Evolutionary conservation across 2,888 invertebrate genomes (phyloP).

Genomic region (Hofmannophila pseudospretella): DNA sequence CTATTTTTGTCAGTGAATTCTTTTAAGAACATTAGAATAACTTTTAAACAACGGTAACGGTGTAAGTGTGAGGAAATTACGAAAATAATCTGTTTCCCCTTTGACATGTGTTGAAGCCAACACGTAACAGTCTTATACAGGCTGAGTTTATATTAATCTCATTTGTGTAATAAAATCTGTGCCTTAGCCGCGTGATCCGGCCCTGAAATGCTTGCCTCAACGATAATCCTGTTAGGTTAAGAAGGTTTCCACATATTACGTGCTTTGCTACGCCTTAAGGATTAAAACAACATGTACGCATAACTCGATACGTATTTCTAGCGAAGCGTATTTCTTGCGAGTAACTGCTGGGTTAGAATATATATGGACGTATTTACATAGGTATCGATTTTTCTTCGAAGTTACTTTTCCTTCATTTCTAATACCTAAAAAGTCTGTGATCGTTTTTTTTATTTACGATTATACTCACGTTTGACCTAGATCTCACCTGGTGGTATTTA

Average conservation of each 20-base stretch:
- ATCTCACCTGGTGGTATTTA: too few species aligned
- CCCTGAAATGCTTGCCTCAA: conserved; percentile 79
- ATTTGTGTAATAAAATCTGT: conserved; percentile 78
- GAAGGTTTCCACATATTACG: conserved; percentile 85
- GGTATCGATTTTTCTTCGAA: not conserved
- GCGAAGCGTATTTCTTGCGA: conserved; percentile 32
- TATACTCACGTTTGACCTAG: too few species aligned
- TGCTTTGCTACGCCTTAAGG: conserved; percentile 83
- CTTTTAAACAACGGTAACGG: too few species aligned
- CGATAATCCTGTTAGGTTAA: conserved; percentile 86
- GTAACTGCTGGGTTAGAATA: too few species aligned
- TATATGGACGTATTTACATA: not conserved
- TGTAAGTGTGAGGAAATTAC: too few species aligned
- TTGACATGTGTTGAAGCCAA: not conserved
- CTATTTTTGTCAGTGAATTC: too few species aligned
- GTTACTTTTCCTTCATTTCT: too few species aligned
- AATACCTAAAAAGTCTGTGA: too few species aligned
- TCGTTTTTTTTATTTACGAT: too few species aligned
- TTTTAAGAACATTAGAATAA: too few species aligned
- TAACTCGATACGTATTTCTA: conserved; percentile 47
- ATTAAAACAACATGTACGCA: conserved; percentile 76
- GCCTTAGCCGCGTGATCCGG: conserved; percentile 76
- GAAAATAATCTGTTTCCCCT: not conserved
- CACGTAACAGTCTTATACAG: conserved; percentile 21
- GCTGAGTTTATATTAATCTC: conserved; percentile 68